Base-by-base conservation (phyloP, 2,113 vertebrate species). In the Chionis minor region DNA sequence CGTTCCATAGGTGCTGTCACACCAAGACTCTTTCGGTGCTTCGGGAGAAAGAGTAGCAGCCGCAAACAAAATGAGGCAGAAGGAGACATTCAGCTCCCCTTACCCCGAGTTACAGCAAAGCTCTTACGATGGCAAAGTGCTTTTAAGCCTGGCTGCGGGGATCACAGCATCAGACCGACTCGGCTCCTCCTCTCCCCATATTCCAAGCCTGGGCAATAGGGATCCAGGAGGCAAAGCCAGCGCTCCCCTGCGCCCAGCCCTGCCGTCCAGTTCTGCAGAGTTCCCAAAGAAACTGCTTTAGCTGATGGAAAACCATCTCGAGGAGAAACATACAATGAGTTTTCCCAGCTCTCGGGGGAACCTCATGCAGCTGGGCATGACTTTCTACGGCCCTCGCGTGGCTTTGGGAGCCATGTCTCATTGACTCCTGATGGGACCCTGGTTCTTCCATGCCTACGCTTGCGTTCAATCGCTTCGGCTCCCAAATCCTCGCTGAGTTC, bases 381-480 rank as follows among this genome's bases (percentile, higher is more conserved):
- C 58, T 47, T 62, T 4, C 14, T 21, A 44, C 55, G 24, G 51
- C 67, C 69, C 94, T 14, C 27, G 4, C 2, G 3, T 22, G 89
- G 75, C 28, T 4, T 8, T 16, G 66, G 45, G 35, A 88, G 80
- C 49, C 71, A 80, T 4, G 15, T 14, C 81, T 89, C 96, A 81
- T 74, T 9, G 88, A 16, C 58, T 96, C 58, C 85, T 81, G 90
- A 93, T 94, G 92, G 91, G 72, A 32, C 92, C 71, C 44, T 9
- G 11, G 72, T 3, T 81, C 83, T 35, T 2, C 2, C 23, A 5
- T 5, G 44, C n/a, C 42, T 26, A 17, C 6, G 2, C 84, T 73
- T 19, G 40, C 1, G 3, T 63, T 72, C 2, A 0, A 4, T 4
- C 49, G 0, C 72, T 63, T 44, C 80, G 67, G 47, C 69, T 92